phyloP scores from a whole-genome alignment of 37 sponge, comb jelly and placozoan species.

The Corticium candelabrum region DNA sequence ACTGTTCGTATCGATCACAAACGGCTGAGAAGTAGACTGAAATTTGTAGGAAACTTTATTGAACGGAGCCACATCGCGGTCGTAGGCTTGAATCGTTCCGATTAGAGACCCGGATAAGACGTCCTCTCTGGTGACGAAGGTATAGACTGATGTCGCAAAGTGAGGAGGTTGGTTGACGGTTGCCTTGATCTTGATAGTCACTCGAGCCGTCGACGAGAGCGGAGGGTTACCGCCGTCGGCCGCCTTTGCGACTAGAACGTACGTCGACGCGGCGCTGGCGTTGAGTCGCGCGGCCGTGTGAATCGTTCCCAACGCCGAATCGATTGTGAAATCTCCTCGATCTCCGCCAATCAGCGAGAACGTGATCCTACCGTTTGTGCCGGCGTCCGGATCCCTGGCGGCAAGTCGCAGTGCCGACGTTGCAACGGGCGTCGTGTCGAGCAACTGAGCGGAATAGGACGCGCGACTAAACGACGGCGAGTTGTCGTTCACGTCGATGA shows the following conservation, averaged over 20 bases:
- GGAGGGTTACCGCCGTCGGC: background rate
- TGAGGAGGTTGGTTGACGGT: conserved; percentile 2
- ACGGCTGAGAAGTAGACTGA: background rate
- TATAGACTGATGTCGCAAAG: background rate
- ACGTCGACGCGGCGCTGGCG: background rate
- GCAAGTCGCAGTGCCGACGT: background rate
- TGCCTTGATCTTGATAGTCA: background rate
- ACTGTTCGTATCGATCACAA: background rate
- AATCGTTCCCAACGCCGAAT: background rate
- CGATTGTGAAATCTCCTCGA: background rate
- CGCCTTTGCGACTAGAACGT: background rate
- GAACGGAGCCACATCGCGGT: background rate
- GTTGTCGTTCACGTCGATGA: background rate
- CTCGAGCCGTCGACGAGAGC: background rate
- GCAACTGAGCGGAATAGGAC: background rate
- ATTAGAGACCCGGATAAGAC: background rate
- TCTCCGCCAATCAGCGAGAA: conserved; percentile 9
- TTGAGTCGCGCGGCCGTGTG: background rate
- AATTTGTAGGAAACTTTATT: background rate
- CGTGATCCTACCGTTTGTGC: conserved; percentile 9
- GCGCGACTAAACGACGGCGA: background rate
- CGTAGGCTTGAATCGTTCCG: background rate
- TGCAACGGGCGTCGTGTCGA: background rate
- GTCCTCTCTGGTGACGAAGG: background rate
- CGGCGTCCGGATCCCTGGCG: conserved; percentile 19